A percentile compares a stretch with the other conserved stretches of the same genome.
Conservation (phyloP, 92 coral and sea anemone species). For the Isaurus tuberculatus region DNA sequence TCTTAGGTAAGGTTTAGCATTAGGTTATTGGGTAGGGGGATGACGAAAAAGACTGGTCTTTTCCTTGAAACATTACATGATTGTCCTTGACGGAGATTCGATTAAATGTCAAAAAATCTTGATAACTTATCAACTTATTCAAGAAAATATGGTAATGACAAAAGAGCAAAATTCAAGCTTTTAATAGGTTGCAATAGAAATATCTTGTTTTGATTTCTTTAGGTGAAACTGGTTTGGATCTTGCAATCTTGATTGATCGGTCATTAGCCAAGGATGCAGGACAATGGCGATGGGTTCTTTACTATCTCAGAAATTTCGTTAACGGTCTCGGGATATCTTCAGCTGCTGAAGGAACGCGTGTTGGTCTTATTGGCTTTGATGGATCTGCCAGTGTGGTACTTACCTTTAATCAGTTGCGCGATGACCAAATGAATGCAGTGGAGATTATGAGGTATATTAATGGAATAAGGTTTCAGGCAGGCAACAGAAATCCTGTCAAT, state of each 20-base stretch:
- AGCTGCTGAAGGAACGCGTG: conserved; percentile 67
- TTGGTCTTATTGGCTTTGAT: conserved; percentile 76
- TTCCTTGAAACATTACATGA: no score
- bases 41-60: no score
- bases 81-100: neutral
- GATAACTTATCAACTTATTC: neutral
- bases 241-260: conserved; percentile 66
- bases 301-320: conserved; percentile 61
- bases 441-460: conserved; percentile 50
- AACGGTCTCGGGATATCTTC: conserved; percentile 74
- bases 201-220: neutral
- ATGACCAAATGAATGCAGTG: conserved; percentile 51
- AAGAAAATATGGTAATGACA: neutral
- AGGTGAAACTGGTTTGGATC: conserved; percentile 47
- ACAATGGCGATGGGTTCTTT: conserved; percentile 69
- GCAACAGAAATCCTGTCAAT: conserved; percentile 36
- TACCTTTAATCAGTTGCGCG: conserved; percentile 63
- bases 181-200: neutral
- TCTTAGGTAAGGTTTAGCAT: no score
- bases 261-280: conserved; percentile 48
- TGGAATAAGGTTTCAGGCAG: conserved; percentile 62
- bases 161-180: no score
- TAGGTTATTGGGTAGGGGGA: no score
- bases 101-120: neutral
- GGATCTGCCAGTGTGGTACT: conserved; percentile 60